These are phyloP conservation scores for Maniola hyperantus DNA, from an alignment of 2,888 invertebrate species.

Conservation along the genomic window DNA sequence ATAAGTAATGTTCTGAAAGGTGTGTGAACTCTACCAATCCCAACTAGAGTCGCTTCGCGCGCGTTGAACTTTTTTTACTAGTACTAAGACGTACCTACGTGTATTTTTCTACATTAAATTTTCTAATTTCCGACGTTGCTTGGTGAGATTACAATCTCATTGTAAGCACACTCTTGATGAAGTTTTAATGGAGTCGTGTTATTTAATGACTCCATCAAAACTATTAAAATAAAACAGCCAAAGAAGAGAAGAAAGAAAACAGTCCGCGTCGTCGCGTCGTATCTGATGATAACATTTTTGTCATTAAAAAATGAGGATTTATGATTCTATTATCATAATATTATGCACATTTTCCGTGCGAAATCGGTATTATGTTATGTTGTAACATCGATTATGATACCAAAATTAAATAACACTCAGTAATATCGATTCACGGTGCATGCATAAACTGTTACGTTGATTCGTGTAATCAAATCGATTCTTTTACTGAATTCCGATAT, in stretches of 20 bases:
- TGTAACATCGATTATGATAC: conserved; percentile 16
- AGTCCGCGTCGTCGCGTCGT: no score
- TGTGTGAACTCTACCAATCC: no score
- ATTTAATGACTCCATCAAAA: no score
- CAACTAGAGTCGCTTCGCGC: background rate
- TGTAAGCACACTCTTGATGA: no score
- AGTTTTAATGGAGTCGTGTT: no score
- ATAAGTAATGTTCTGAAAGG: no score
- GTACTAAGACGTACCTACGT: no score
- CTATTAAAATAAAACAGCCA: no score
- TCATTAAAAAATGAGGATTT: background rate
- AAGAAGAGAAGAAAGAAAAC: no score
- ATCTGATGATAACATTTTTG: background rate
- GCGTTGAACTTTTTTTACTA: conserved; percentile 14
- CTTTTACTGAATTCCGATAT: background rate
- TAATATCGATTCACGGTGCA: conserved; percentile 4
- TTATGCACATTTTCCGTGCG: background rate
- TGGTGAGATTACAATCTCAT: no score
- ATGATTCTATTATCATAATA: background rate
- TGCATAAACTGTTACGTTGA: background rate
- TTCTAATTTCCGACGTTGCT: no score
- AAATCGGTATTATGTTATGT: background rate
- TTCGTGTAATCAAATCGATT: background rate
- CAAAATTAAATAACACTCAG: conserved; percentile 11
- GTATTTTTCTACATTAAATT: background rate